These are phyloP conservation scores for Lynx canadensis DNA, from an alignment of 2,113 vertebrate species.

Conservation along the genomic window DNA sequence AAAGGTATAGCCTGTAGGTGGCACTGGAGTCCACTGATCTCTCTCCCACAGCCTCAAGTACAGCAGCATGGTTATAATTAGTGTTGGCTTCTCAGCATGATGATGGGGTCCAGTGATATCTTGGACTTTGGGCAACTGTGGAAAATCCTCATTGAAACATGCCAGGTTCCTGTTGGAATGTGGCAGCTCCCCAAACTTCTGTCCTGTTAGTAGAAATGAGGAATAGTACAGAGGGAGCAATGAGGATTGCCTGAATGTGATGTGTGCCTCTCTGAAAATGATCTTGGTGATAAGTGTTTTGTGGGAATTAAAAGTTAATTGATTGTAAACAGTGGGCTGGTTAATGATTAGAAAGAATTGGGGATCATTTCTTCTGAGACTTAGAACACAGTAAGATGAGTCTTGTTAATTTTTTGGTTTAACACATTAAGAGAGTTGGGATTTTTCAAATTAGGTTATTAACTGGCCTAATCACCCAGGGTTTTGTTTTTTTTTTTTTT, in stretches of 20 bases:
- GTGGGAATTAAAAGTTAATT: slow-evolving; percentile 13
- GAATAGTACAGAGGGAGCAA: background rate
- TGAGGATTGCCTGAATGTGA: background rate
- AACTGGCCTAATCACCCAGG: background rate
- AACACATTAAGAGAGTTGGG: background rate
- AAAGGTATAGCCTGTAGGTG: slow-evolving; percentile 60
- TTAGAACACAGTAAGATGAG: background rate
- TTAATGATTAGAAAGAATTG: background rate
- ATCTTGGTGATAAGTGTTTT: background rate
- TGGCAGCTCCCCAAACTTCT: slow-evolving; percentile 1
- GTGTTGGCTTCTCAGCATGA: background rate
- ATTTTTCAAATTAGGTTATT: background rate
- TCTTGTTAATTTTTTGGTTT: background rate
- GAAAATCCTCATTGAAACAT: slow-evolving; percentile 16
- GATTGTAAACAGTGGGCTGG: background rate
- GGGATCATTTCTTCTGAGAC: background rate
- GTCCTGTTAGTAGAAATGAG: slow-evolving; percentile 19
- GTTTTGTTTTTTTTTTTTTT: background rate
- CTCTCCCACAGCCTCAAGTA: background rate
- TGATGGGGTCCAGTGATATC: background rate
- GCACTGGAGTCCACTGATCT: slow-evolving; percentile 53
- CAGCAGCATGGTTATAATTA: background rate
- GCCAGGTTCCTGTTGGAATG: background rate
- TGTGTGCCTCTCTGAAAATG: background rate
- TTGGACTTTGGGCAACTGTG: background rate